Percentiles rank a stretch among this genome's conserved stretches.
These are phyloP conservation scores for Hylomyscus alleni DNA, from an alignment of 2,797 vertebrate genomes.

Conservation along the genomic window DNA sequence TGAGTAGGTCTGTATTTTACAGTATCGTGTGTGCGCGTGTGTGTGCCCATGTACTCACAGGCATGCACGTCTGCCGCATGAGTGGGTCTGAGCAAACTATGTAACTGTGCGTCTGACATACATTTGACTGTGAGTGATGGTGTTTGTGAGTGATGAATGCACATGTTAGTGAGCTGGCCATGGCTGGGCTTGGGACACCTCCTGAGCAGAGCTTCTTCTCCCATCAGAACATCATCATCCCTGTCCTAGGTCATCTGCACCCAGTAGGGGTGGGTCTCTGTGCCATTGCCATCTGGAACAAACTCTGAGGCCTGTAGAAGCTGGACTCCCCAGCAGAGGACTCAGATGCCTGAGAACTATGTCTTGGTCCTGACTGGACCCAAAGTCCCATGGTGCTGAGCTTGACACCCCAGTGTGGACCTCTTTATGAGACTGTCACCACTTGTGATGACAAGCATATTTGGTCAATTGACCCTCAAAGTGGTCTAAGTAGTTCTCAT, in stretches of 20 bases:
- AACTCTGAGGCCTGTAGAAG: not conserved
- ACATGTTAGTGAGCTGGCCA: not conserved
- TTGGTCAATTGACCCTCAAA: accelerated
- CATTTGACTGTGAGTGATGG: not conserved
- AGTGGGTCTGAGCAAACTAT: not conserved
- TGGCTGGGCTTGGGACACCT: no score
- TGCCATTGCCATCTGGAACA: not conserved
- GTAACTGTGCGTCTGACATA: not conserved
- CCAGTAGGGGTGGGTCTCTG: not conserved
- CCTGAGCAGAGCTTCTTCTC: accelerated
- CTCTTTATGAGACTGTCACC: not conserved
- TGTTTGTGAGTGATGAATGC: not conserved
- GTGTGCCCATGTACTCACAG: no score
- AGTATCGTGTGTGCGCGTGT: not conserved
- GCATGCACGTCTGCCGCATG: not conserved
- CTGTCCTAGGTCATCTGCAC: not conserved
- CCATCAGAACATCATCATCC: accelerated
- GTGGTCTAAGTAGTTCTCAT: not conserved
- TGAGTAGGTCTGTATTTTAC: not conserved
- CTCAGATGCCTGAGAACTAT: accelerated
- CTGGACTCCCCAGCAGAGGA: accelerated
- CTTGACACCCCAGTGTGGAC: no score
- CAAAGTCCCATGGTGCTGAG: accelerated
- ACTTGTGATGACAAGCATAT: not conserved
- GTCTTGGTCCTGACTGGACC: not conserved